Conservation (phyloP, 2,113 vertebrate species). For the Mellivora capensis region DNA sequence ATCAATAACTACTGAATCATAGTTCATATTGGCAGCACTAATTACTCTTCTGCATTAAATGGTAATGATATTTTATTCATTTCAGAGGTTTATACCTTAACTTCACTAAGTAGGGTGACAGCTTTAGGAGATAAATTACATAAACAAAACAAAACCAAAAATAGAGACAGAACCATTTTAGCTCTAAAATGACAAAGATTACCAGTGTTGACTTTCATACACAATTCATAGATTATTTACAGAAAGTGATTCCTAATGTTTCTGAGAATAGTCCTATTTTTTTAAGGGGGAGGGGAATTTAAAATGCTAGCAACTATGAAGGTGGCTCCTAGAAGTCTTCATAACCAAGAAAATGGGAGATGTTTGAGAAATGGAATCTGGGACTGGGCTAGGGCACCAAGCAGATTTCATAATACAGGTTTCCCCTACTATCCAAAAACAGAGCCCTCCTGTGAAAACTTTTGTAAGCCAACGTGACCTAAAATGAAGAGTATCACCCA, state of each 20-base stretch:
- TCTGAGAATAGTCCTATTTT: not conserved
- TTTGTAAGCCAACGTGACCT: not conserved
- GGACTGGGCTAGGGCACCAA: not conserved
- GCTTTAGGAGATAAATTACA: slow-evolving; percentile 2
- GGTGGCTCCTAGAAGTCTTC: not conserved
- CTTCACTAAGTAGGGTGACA: not conserved
- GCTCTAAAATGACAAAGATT: not conserved
- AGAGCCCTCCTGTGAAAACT: not conserved
- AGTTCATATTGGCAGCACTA: not conserved
- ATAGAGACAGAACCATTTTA: not conserved
- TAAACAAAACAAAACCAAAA: not conserved
- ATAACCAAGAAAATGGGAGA: not conserved
- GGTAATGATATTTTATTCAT: not conserved
- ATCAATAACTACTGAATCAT: not conserved
- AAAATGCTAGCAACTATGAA: not conserved
- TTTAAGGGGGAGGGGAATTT: not conserved
- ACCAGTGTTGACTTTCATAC: not conserved
- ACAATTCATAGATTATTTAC: not conserved
- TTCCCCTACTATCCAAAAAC: not conserved
- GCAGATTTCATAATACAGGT: not conserved
- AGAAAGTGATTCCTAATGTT: not conserved
- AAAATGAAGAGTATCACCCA: not conserved
- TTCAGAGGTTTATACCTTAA: not conserved
- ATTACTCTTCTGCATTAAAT: not conserved
- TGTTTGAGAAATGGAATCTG: not conserved